Evolutionary conservation across 2,113 vertebrate species (phyloP), one percentile per base, ranked within the genome.

Genomic region (Myrmophylax atrothorax): DNA sequence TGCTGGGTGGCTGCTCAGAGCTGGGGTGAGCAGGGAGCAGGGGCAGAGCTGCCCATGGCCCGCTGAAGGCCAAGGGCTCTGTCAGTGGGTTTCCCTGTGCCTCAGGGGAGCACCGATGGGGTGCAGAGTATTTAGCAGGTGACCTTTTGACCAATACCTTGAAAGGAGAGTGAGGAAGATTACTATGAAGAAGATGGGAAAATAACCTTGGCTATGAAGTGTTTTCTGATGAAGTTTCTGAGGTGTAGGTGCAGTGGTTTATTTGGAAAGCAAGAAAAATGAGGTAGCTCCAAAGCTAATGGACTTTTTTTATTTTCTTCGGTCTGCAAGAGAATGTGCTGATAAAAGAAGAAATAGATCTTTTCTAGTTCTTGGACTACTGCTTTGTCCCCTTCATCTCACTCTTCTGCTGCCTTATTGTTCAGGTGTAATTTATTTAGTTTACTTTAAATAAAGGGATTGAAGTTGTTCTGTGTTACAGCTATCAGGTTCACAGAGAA

Each of bases 231-330:
- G 77, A 74, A 49, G 66, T 63, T 84, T 50, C 52, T 96, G 93
- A 79, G 79, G 93, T 53, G 56, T 42, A 83, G 97, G 94, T 96
- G 92, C 96, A 96, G 95, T 85, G 96, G 91, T 94, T 96, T 88
- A 66, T 96, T 97, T 96, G 95, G 97, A 95, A 97, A 96, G 97
- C 94, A 95, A 97, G 97, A 97, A 97, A 97, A 97, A 97, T 94
- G 93, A 97, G 96, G 89, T 95, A 90, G 94, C 93, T 97, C 89
- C 85, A 82, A 96, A 97, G 93, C 84, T 90, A 97, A 96, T 95
- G 96, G 91, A 72, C n/a, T 93, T 84, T 92, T 87, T 92, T 74
- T 75, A 42, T 63, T 83, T 74, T 55, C n/a, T 49, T 18, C 3
- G 75, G 53, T 59, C 67, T 93, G 82, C 75, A 89, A 96, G 93